Evolutionary conservation across 2,888 invertebrate species (phyloP).

Genomic region (Cancer borealis): DNA sequence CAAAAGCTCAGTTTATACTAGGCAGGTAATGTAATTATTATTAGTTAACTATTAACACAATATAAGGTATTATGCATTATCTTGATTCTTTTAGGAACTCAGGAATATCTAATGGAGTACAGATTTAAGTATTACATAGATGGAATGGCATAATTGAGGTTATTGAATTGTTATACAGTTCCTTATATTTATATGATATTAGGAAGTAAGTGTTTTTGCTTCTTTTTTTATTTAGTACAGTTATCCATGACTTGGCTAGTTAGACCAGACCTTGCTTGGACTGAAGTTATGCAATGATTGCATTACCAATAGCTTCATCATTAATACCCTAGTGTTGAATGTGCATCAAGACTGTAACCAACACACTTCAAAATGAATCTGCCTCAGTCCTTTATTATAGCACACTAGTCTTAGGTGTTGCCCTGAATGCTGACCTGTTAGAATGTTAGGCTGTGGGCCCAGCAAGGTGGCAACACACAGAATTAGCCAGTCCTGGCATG

Average conservation of each 20-base stretch:
- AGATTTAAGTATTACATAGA: background rate
- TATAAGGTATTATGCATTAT: background rate
- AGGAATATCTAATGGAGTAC: background rate
- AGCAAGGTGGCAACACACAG: slow-evolving; percentile 8
- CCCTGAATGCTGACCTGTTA: slow-evolving; percentile 56
- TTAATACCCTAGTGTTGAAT: slow-evolving; percentile 50
- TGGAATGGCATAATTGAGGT: background rate
- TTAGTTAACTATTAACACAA: background rate
- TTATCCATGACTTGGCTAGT: slow-evolving; percentile 37
- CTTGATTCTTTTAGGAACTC: background rate
- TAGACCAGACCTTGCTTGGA: slow-evolving; percentile 44
- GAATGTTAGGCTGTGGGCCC: background rate
- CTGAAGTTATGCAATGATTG: slow-evolving; percentile 41
- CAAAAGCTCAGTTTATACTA: background rate
- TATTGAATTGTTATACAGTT: background rate
- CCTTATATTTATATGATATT: background rate
- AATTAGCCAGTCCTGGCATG: slow-evolving; percentile 54
- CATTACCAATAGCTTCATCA: slow-evolving; percentile 51
- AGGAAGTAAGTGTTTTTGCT: slow-evolving; percentile 1
- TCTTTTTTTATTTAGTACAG: background rate
- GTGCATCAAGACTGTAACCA: slow-evolving; percentile 38
- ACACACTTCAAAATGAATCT: slow-evolving; percentile 21
- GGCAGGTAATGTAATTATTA: background rate
- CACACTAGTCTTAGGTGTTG: slow-evolving; percentile 35
- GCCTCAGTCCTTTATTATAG: slow-evolving; percentile 51